Evolutionary conservation across 1,140 invertebrate genomes (phyloP).

Genomic region (Tetragonula clypearis): DNA sequence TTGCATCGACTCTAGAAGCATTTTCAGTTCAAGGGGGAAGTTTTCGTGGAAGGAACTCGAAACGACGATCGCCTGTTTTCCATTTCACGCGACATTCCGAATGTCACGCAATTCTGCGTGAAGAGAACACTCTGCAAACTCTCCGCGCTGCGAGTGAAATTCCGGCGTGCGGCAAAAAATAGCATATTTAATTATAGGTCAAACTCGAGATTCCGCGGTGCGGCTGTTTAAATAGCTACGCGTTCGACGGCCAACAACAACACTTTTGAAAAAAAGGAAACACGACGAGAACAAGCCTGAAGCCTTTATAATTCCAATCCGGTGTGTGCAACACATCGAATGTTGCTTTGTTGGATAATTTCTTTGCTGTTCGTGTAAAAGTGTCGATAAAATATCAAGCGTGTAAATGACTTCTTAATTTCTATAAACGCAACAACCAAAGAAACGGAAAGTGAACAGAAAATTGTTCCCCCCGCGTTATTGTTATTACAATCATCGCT

Average conservation of each 20-base stretch:
- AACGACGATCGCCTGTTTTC: too few relatives aligned
- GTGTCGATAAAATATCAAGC: too few relatives aligned
- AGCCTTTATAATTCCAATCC: background rate
- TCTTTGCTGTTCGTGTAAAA: too few relatives aligned
- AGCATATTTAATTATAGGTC: conserved; percentile 64
- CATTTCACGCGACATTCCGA: background rate
- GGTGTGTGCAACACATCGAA: background rate
- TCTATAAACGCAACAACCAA: too few relatives aligned
- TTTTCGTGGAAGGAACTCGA: background rate
- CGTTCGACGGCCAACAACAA: background rate
- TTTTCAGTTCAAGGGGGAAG: too few relatives aligned
- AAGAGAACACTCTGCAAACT: background rate
- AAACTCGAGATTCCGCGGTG: conserved; percentile 40
- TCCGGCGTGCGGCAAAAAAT: conserved; percentile 54
- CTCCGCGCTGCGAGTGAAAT: conserved; percentile 22
- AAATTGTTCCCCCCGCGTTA: too few relatives aligned
- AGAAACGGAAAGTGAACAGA: too few relatives aligned
- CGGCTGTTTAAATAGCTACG: conserved; percentile 37
- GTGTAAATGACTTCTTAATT: too few relatives aligned
- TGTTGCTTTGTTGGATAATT: too few relatives aligned
- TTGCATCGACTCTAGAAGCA: background rate
- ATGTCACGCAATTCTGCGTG: background rate
- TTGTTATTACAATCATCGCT: too few relatives aligned
- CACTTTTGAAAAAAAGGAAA: background rate
- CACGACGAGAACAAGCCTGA: background rate